Base-by-base conservation (phyloP, 1,140 invertebrate species). In the Drosophila nigrodunni region DNA sequence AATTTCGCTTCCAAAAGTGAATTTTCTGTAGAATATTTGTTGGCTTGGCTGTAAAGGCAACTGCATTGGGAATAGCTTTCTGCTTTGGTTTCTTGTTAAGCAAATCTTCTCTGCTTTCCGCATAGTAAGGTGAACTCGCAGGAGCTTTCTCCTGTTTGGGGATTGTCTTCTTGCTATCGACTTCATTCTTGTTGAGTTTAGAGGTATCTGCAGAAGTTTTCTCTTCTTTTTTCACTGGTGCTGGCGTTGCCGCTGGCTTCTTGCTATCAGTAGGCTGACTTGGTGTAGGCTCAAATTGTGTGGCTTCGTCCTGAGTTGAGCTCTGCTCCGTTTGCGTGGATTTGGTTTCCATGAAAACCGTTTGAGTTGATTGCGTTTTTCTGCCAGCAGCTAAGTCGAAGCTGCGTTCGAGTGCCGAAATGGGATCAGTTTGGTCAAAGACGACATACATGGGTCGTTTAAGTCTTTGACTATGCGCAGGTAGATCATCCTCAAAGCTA, bases 271-370 rank as follows among this genome's bases (percentile, higher is more conserved):
- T 30, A 30, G 25, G 3, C 25, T 30, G 25, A 30, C 3, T 30
- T 30, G 25, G 25, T 30, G 25, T 30, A 0, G 25, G 25, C 25
- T 52, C 49, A 10, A 43, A 43, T 9, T 64, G 61, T 5, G 61
- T 64, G 5, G 4, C 7, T 11, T 10, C 21, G 41, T 64, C 37
- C n/a, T 7, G 37, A 9, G 11, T 18, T 57, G 11, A 9, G 18
- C 13, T 35, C 4, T 34, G 11, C 62, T 0, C 46, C 52, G 68
- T 71, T 9, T 71, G 68, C 10, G 34, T 35, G 10, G 9, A 10
- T 15, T n/a, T 71, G 41, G 46, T 30, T n/a, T 64, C 30, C 13
- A 66, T 44, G 35, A 61, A 69, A 11, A 69, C 8, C 10, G 58
- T 69, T 49, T 69, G 57, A 0, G 30, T 57, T 5, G 46, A 43